phyloP scores from a whole-genome alignment of 2,888 invertebrate species.

The Toxonevra muliebris region DNA sequence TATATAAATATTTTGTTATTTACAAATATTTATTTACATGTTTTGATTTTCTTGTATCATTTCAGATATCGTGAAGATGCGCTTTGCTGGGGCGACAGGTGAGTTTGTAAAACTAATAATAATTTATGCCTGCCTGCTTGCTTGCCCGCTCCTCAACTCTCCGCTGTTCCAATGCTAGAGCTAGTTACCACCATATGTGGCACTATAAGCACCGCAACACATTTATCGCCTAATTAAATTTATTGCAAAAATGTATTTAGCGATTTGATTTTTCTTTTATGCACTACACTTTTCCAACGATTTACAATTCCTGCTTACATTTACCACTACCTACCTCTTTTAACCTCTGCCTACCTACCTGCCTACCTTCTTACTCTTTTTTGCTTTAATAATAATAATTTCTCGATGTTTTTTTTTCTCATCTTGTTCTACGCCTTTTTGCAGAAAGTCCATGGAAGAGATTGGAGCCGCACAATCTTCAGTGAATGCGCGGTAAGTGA shows the following conservation, averaged over 20 bases:
- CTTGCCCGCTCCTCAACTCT: not conserved
- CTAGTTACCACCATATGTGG: conserved; percentile 11
- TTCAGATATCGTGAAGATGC: conserved; percentile 89
- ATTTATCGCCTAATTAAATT: conserved; percentile 62
- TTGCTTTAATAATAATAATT: conserved; percentile 27
- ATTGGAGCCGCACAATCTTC: conserved; percentile 81
- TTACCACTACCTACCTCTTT: not conserved
- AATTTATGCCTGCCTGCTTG: conserved; percentile 17
- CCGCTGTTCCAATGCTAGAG: no score
- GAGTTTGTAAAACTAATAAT: conserved; percentile 57
- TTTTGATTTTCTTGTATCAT: conserved; percentile 59
- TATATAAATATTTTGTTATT: not conserved
- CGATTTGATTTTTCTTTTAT: conserved; percentile 34
- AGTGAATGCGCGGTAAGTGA: conserved; percentile 87
- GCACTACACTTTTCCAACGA: not conserved
- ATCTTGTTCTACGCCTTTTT: conserved; percentile 61
- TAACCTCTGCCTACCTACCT: not conserved
- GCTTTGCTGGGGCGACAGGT: conserved; percentile 91
- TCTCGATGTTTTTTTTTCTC: conserved; percentile 37
- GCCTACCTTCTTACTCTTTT: not conserved
- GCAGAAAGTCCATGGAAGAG: conserved; percentile 87
- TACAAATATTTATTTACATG: conserved; percentile 50
- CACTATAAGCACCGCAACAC: conserved; percentile 51
- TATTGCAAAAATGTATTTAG: conserved; percentile 57
- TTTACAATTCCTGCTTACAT: conserved; percentile 3